phyloP scores from a whole-genome alignment of 2,888 invertebrate species.

The Keiferia lycopersicella region DNA sequence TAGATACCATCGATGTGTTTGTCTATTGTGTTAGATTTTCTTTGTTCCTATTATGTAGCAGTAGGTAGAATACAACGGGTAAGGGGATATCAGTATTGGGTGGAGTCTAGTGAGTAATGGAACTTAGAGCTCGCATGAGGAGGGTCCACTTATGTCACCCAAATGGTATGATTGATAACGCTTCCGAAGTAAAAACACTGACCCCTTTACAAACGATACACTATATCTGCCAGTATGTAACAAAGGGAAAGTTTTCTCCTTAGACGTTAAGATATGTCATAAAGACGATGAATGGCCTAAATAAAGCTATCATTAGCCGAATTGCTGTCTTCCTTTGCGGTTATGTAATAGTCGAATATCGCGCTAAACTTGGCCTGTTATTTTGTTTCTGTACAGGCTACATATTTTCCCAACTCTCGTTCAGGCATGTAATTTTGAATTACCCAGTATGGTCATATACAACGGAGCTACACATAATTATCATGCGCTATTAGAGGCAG shows the following conservation, averaged over 20 bases:
- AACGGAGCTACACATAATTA: conserved; percentile 15
- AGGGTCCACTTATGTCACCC: conserved; percentile 79
- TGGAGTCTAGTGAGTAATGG: conserved; percentile 77
- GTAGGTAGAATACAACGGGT: conserved; percentile 51
- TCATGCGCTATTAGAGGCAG: conserved; percentile 10
- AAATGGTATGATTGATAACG: conserved; percentile 78
- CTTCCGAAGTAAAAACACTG: conserved; percentile 69
- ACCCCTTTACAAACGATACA: conserved; percentile 44
- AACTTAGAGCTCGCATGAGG: conserved; percentile 73
- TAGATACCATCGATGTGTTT: conserved; percentile 26
- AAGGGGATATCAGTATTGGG: conserved; percentile 70
- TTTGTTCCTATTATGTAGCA: conserved; percentile 30
- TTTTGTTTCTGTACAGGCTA: neutral
- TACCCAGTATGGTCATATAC: conserved; percentile 16
- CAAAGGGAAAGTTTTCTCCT: conserved; percentile 4
- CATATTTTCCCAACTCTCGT: neutral
- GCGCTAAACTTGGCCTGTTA: neutral
- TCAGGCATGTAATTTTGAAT: conserved; percentile 38
- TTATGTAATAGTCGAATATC: neutral
- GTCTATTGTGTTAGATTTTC: conserved; percentile 21
- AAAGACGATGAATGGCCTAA: conserved; percentile 13
- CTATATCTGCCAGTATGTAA: conserved; percentile 40
- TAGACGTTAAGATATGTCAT: neutral
- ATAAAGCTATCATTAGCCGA: neutral
- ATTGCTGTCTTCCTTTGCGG: neutral